These are phyloP conservation scores for Leucania comma DNA, from an alignment of 2,888 invertebrate species.

Conservation along the genomic window DNA sequence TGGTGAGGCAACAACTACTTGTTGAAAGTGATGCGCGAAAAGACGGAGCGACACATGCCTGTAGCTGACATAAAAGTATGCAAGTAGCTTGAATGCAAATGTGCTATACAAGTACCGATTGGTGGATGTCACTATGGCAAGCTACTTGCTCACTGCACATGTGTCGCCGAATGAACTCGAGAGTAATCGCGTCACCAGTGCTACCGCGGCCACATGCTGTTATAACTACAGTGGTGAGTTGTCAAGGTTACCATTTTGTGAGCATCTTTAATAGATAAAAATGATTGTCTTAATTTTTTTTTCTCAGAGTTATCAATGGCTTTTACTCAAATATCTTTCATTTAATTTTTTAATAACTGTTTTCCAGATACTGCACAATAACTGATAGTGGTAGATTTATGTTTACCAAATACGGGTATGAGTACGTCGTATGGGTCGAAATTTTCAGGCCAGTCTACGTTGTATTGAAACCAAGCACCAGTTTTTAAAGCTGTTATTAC, in stretches of 20 bases:
- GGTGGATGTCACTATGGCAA: too few relatives aligned
- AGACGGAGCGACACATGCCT: too few relatives aligned
- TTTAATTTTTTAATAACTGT: too few relatives aligned
- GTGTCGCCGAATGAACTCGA: too few relatives aligned
- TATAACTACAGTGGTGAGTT: not conserved
- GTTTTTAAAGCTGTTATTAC: not conserved
- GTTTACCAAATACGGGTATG: not conserved
- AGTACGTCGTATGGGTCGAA: constrained; percentile 28
- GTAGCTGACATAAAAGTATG: too few relatives aligned
- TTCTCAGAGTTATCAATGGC: not conserved
- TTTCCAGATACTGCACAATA: not conserved
- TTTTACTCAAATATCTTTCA: not conserved
- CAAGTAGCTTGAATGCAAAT: too few relatives aligned
- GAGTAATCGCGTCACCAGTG: not conserved
- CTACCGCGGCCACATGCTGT: constrained; percentile 1
- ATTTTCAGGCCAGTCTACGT: constrained; percentile 30
- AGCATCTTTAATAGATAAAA: not conserved
- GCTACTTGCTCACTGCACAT: too few relatives aligned
- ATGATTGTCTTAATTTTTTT: not conserved
- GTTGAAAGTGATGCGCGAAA: not conserved
- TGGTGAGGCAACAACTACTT: not conserved
- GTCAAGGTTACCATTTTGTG: not conserved
- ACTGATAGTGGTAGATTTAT: too few relatives aligned
- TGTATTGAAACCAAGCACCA: constrained; percentile 27
- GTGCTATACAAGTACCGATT: too few relatives aligned